Evolutionary conservation across 2,113 vertebrate genomes (phyloP), one percentile per base, ranked within the genome.

Genomic region (Syngnathus floridae): DNA sequence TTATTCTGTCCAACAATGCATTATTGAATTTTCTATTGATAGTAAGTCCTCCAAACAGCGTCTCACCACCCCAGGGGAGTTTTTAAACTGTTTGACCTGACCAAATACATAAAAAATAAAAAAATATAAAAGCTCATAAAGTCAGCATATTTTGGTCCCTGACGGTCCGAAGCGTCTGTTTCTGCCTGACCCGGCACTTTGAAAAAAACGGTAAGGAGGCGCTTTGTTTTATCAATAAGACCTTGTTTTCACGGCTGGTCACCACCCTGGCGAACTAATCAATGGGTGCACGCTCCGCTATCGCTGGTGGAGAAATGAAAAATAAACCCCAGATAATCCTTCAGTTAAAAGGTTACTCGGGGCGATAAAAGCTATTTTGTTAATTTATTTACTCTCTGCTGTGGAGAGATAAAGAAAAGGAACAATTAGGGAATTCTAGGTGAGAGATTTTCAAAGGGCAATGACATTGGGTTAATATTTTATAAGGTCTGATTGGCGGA

Each of bases 361-460:
- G 92, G 93, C 86, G 94, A 97, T 97, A 98, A 97, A 97, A 98
- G 97, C 94, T 97, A 96, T 97, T 99, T 95, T 98, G 95, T 97
- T 97, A 99, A 98, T 99, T 98, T 98, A 98, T 99, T 99, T 99
- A 97, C 95, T 97, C 94, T 96, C 95, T 97, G 95, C 92, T 92
- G 89, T 84, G 90, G 91, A 89, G 93, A 95, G 95, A 99, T 98
- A 98, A 99, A 96, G 93, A 93, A 92, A 93, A 91, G 88, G 93
- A 95, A 98, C 95, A 98, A 98, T 99, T 98, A 98, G 94, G 93
- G 93, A 95, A 95, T 97, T 95, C 91, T 92, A 92, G 88, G 93
- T 93, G 94, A 95, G 95, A 94, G 92, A 93, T 95, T 96, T 95
- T 94, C 93, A 97, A 97, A 98, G 95, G 95, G 93, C 94, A 97